Evolutionary conservation across 2,797 vertebrate genomes (phyloP), one percentile per base, ranked within the genome.

Genomic region (Danionella dracula): DNA sequence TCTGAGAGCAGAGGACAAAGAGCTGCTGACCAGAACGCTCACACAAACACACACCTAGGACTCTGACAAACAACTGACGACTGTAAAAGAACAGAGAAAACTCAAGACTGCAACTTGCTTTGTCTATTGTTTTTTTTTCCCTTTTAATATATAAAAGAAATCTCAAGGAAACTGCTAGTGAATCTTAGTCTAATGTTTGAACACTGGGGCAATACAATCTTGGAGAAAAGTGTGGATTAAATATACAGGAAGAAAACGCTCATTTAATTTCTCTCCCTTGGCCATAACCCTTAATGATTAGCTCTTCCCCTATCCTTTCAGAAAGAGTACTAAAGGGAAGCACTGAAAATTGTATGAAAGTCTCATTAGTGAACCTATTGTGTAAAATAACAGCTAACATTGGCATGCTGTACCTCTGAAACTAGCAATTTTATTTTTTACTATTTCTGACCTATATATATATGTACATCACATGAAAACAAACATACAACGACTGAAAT

Each of bases 1-100:
- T 44, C 38, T 61, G 56, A 59, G 56, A 32, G 56, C 62, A 66
- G 48, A 48, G 62, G 62, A 63, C 46, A 66, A 60, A 65, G 55
- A 60, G 48, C 50, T 35, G 62, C 62, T 55, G 56, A 29, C 35
- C 62, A 19, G 48, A 41, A 32, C 20, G 8, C 32, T 51, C 32
- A 44, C 35, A 53, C 37, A 55, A 15, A 56, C 51, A 53, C 35
- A 54, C 21, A 56, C 51, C 32, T 27, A 66, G 12, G 46, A 20
- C 11, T n/a, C 31, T 4, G 41, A 38, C 12, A 55, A 57, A 41
- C 34, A 32, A 49, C 35, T 27, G 38, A 15, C 15, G 10, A 21
- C 27, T n/a, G 1, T n/a, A 38, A 2, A 17, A n/a, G 7, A n/a
- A 65, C 11, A 45, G 21, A 5, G 27, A 16, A 8, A 41, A 12